A percentile compares a stretch with the other conserved stretches of the same genome.
These are phyloP conservation scores for Crotalus tigris DNA, from an alignment of 2,113 vertebrate genomes.

Conservation along the genomic window DNA sequence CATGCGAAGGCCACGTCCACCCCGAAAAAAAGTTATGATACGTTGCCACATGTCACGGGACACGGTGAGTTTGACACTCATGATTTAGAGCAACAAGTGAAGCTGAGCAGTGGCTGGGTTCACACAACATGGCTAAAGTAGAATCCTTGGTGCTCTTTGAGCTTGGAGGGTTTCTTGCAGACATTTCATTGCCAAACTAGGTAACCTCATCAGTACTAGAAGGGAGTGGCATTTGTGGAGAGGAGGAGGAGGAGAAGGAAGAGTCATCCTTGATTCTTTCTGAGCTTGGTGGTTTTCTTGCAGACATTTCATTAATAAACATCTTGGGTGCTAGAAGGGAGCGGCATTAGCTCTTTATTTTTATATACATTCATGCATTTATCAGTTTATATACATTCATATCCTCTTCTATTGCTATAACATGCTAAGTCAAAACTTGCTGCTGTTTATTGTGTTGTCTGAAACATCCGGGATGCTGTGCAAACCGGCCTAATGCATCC, in stretches of 20 bases:
- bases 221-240: too few relatives aligned
- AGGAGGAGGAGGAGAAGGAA: too few relatives aligned
- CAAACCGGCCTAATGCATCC: not conserved
- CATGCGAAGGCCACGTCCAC: too few relatives aligned
- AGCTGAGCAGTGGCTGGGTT: not conserved
- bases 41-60: too few relatives aligned
- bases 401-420: not conserved
- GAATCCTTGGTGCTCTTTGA: too few relatives aligned
- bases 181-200: too few relatives aligned
- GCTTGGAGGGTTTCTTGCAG: too few relatives aligned
- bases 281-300: not conserved
- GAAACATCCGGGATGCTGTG: not conserved
- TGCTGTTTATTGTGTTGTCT: not conserved
- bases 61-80: too few relatives aligned
- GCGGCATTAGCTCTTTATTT: not conserved
- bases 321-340: not conserved
- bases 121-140: not conserved
- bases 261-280: too few relatives aligned
- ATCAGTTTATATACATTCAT: too few relatives aligned
- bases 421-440: not conserved
- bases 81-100: not conserved
- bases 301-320: not conserved
- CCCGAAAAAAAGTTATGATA: too few relatives aligned
- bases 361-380: not conserved
- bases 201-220: too few relatives aligned